Conservation (phyloP, 1,140 invertebrate species). For the Choristoneura fumiferana region DNA sequence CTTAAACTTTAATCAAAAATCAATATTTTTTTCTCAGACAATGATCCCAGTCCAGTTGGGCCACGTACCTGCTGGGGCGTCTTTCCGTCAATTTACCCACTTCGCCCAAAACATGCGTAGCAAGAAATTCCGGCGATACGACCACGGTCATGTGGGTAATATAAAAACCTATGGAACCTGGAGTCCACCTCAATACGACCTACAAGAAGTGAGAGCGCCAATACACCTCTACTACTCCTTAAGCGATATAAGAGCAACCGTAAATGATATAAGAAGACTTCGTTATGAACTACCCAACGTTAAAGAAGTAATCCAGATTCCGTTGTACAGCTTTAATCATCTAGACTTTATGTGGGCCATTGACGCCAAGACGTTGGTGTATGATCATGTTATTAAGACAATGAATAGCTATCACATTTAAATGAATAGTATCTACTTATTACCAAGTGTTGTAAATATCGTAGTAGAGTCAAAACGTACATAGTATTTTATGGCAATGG, state of each 20-base stretch:
- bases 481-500: too few relatives aligned
- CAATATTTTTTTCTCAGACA: constrained; percentile 76
- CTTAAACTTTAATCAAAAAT: too few relatives aligned
- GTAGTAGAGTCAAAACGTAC: too few relatives aligned
- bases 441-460: too few relatives aligned
- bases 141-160: constrained; percentile 81
- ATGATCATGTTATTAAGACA: constrained; percentile 55
- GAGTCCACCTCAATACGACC: constrained; percentile 80
- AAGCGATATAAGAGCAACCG: constrained; percentile 84
- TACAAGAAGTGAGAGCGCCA: constrained; percentile 81
- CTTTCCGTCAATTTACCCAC: constrained; percentile 87
- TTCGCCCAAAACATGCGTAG: constrained; percentile 84
- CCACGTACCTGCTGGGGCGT: constrained; percentile 91
- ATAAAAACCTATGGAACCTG: constrained; percentile 71
- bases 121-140: constrained; percentile 82
- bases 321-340: constrained; percentile 77
- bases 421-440: too few relatives aligned
- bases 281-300: constrained; percentile 79
- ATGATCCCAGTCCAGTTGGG: constrained; percentile 86
- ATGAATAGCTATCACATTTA: too few relatives aligned
- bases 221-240: constrained; percentile 85
- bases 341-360: constrained; percentile 81
- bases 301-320: constrained; percentile 72
- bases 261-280: constrained; percentile 79
- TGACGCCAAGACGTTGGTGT: constrained; percentile 70